A percentile compares a stretch with the other conserved stretches of the same genome.
phyloP scores from a whole-genome alignment of 1,140 invertebrate species.

The Medauroidea extradentata region DNA sequence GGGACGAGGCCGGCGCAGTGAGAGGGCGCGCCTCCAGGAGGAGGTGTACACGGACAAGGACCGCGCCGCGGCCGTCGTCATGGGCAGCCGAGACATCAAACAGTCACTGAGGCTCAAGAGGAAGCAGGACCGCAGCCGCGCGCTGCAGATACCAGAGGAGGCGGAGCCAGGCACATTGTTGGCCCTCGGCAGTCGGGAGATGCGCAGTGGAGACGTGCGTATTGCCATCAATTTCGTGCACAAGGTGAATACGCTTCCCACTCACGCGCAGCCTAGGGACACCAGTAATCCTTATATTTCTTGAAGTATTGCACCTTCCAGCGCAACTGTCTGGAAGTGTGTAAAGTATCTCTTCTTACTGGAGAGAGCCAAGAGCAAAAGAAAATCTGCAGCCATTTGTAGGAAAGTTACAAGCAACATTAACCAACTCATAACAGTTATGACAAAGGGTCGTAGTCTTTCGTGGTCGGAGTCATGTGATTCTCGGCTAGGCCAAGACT shows the following conservation, averaged over 20 bases:
- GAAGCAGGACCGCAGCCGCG: slow-evolving; percentile 67
- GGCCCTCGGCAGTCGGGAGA: slow-evolving; percentile 67
- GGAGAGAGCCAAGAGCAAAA: too few species aligned
- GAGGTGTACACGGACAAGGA: slow-evolving; percentile 88
- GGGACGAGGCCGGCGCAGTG: slow-evolving; percentile 25
- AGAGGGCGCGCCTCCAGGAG: slow-evolving; percentile 47
- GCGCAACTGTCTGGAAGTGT: too few species aligned
- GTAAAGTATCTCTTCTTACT: too few species aligned
- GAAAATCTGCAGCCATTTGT: too few species aligned
- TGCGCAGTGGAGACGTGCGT: slow-evolving; percentile 61
- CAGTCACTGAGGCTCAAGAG: slow-evolving; percentile 75
- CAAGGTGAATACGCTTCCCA: slow-evolving; percentile 66
- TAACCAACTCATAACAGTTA: too few species aligned
- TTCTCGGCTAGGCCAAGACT: too few species aligned
- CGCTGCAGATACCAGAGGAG: slow-evolving; percentile 69
- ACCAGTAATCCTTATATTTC: too few species aligned
- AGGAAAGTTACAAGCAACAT: too few species aligned
- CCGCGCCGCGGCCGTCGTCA: slow-evolving; percentile 79
- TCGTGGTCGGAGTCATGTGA: too few species aligned
- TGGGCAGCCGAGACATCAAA: slow-evolving; percentile 79
- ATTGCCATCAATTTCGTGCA: slow-evolving; percentile 70
- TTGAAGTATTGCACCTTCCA: too few species aligned
- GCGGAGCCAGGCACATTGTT: slow-evolving; percentile 70
- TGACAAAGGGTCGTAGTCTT: too few species aligned
- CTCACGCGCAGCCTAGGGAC: too few species aligned